Evolutionary conservation across 2,113 vertebrate species (phyloP), one percentile per base, ranked within the genome.

Genomic region (Grantiella picta): DNA sequence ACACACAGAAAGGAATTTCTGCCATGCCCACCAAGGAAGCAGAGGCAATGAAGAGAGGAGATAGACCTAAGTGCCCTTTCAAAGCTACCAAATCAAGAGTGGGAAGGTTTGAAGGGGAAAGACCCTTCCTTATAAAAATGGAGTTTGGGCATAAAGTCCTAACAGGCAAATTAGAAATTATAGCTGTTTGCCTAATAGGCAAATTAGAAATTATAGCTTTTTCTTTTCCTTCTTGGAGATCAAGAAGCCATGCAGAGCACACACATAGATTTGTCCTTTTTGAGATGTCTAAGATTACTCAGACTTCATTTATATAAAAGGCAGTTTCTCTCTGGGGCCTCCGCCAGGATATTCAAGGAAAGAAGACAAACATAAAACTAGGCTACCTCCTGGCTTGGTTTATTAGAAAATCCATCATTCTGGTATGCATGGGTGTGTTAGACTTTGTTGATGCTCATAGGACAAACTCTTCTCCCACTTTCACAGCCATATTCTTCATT

Each of bases 331-430:
- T 54, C 29, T 77, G 27, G 12, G 25, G 8, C 10, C 33, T 9
- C 45, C 66, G 63, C 28, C 29, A 77, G 59, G 85, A 57, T 94
- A 90, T 80, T 92, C 85, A 69, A 94, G 81, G 83, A 87, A 86
- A 90, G 49, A 96, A 27, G 33, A 23, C n/a, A 93, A 82, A 82
- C 31, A 80, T 72, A 82, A 96, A 91, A 88, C 20, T 71, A 88
- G 54, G 28, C 63, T 92, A 45, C 75, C 36, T 96, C n/a, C 63
- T 88, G 88, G 38, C 40, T 80, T 72, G 14, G 5, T 29, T 90
- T 92, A 80, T 94, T 93, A 82, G 71, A 65, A 94, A 95, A 96
- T 88, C n/a, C 36, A 63, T 94, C 88, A 90, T 83, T 88, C 28
- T 70, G 7, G 38, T 73, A 29, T 45, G 21, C 91, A 86, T 63